These are phyloP conservation scores for Ctenopoma kingsleyae DNA, from an alignment of 2,797 vertebrate species.

Conservation along the genomic window DNA sequence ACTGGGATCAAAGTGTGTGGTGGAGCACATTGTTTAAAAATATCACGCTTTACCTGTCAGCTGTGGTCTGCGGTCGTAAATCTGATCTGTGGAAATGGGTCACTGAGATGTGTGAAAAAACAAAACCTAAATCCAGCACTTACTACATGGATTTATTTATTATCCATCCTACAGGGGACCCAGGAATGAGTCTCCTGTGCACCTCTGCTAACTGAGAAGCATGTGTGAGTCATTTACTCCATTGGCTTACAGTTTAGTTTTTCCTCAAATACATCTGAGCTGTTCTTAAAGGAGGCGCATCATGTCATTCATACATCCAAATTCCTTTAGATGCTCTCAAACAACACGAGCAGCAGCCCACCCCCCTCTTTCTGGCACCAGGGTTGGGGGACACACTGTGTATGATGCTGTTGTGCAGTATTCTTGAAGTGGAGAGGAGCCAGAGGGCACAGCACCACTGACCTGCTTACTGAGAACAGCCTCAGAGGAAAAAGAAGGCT, in stretches of 20 bases:
- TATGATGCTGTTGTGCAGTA: constrained; percentile 53
- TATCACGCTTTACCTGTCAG: constrained; percentile 58
- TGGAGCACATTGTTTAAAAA: constrained; percentile 50
- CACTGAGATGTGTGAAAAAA: constrained; percentile 46
- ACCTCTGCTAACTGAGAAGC: constrained; percentile 42
- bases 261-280: constrained; percentile 6
- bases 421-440: constrained; percentile 64
- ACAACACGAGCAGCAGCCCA: constrained; percentile 25
- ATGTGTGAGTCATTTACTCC: constrained; percentile 34
- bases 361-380: constrained; percentile 13
- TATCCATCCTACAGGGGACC: constrained; percentile 41
- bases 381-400: constrained; percentile 41
- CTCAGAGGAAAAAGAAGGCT: constrained; percentile 58
- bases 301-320: constrained; percentile 29
- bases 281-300: constrained; percentile 5
- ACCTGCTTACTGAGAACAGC: constrained; percentile 79
- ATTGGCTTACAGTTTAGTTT: constrained; percentile 13
- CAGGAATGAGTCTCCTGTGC: constrained; percentile 38
- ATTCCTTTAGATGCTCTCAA: constrained; percentile 38
- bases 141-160: constrained; percentile 38
- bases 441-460: constrained; percentile 71
- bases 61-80: constrained; percentile 48
- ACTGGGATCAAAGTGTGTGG: constrained; percentile 27
- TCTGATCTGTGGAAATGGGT: constrained; percentile 66
- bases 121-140: constrained; percentile 3